These are phyloP conservation scores for Crypturellus tataupa DNA, from an alignment of 2,797 vertebrate genomes.

Conservation along the genomic window DNA sequence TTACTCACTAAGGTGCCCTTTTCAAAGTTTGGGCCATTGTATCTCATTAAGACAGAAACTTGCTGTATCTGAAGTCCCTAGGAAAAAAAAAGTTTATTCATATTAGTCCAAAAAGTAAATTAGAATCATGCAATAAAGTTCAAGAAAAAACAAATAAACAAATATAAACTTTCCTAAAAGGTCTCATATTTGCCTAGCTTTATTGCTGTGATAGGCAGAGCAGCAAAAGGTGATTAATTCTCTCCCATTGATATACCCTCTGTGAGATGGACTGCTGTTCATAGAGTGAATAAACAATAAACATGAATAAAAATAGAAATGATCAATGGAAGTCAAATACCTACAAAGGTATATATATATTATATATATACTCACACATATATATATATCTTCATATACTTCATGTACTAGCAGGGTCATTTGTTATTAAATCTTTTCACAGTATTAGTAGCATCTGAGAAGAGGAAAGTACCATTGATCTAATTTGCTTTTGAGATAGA, in stretches of 20 bases:
- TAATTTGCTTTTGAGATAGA: background rate
- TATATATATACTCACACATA: background rate
- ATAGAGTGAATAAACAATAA: background rate
- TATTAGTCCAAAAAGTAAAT: background rate
- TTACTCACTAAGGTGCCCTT: conserved; percentile 7
- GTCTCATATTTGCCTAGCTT: background rate
- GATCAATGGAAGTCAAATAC: background rate
- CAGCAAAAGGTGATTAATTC: background rate
- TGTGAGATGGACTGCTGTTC: conserved; percentile 13
- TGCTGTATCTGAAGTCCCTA: background rate
- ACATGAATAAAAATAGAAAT: background rate
- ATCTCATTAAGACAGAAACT: background rate
- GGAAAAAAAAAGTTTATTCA: background rate
- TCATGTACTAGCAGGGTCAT: background rate
- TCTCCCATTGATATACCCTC: background rate
- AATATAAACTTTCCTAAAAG: background rate
- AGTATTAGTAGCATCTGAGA: background rate
- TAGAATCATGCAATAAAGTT: background rate
- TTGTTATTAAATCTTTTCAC: background rate
- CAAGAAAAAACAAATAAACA: background rate
- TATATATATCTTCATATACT: rapidly evolving
- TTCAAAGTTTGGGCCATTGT: background rate
- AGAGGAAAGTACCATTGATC: background rate
- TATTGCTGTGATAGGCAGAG: background rate
- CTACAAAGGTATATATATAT: background rate